Conservation (phyloP, 1,140 invertebrate species). For the Platorchestia sp. region DNA sequence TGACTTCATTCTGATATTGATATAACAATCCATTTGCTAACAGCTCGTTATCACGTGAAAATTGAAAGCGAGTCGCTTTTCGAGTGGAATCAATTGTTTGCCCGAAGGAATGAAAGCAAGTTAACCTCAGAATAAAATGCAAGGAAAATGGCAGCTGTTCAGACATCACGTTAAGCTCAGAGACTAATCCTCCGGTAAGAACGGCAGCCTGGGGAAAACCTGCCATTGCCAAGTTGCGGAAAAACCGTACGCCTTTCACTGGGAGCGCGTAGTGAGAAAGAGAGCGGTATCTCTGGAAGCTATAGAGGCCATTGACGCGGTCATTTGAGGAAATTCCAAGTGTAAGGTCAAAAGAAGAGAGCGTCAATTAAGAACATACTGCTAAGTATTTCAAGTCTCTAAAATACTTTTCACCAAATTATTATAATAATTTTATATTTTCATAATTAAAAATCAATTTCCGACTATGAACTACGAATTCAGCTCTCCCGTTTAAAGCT, state of each 20-base stretch:
- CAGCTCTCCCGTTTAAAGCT: background rate
- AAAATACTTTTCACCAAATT: background rate
- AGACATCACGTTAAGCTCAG: background rate
- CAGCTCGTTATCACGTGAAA: background rate
- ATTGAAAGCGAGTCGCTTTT: background rate
- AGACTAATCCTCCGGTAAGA: background rate
- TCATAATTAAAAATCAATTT: background rate
- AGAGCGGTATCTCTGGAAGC: background rate
- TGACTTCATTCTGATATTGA: background rate
- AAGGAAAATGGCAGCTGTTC: background rate
- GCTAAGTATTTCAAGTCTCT: background rate
- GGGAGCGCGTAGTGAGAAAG: slow-evolving; percentile 7
- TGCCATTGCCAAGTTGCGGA: slow-evolving; percentile 16
- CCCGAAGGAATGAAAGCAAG: background rate
- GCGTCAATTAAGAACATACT: background rate
- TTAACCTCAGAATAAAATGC: background rate
- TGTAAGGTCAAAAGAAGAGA: background rate
- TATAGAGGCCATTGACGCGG: background rate
- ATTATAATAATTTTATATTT: background rate
- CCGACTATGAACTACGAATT: background rate
- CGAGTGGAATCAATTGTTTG: background rate
- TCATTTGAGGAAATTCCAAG: background rate
- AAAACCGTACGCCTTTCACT: slow-evolving; percentile 39
- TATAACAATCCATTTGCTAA: too few relatives aligned
- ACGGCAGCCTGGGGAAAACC: slow-evolving; percentile 35